phyloP scores from a whole-genome alignment of 2,113 vertebrate species.

The Tragelaphus buxtoni region DNA sequence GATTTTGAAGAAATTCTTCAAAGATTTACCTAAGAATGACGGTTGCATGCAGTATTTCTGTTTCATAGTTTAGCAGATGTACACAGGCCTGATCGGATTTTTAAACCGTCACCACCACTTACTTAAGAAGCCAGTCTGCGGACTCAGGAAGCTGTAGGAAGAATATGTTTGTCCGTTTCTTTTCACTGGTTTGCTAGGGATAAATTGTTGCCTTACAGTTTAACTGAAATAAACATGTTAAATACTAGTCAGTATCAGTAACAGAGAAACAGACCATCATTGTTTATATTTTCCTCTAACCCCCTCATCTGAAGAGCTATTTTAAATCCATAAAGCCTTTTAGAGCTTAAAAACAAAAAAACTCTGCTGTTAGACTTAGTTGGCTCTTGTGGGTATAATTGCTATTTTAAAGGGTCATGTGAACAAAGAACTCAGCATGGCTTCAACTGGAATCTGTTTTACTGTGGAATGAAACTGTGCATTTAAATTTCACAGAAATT shows the following conservation, averaged over 20 bases:
- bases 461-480: background rate
- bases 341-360: background rate
- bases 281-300: background rate
- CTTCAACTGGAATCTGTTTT: constrained; percentile 3
- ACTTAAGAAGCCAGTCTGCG: background rate
- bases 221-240: constrained; percentile 69
- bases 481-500: background rate
- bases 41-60: background rate
- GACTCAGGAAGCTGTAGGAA: constrained; percentile 68
- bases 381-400: background rate
- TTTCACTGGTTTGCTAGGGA: constrained; percentile 29
- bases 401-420: background rate
- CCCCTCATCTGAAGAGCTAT: background rate
- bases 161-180: background rate
- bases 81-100: background rate
- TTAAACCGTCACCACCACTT: constrained; percentile 12
- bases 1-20: constrained; percentile 40
- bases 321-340: background rate
- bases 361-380: background rate
- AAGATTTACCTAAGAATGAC: background rate
- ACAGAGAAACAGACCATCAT: background rate
- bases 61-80: background rate
- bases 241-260: constrained; percentile 45
- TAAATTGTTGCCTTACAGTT: constrained; percentile 67
- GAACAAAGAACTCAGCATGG: background rate